These are phyloP conservation scores for Mantis religiosa DNA, from an alignment of 2,888 invertebrate species.

Conservation along the genomic window DNA sequence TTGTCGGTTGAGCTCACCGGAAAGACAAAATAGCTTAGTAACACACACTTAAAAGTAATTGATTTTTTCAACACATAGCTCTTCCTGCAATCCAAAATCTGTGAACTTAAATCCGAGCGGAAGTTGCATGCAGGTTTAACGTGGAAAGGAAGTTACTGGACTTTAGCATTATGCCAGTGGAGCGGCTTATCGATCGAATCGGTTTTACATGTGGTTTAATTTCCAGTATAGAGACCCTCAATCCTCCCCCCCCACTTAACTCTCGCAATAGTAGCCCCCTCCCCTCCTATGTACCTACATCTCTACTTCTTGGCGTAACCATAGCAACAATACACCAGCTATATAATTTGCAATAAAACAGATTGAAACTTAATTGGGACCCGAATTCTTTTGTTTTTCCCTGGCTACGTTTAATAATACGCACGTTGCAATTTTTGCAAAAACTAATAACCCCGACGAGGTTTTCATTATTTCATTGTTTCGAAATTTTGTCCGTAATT, in stretches of 20 bases:
- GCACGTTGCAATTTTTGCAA: neutral
- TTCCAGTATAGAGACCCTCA: neutral
- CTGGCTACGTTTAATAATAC: neutral
- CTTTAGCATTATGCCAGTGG: neutral
- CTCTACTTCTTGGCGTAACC: neutral
- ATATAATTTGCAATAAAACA: neutral
- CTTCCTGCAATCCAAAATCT: too few species aligned
- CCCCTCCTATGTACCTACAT: neutral
- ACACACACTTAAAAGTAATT: too few species aligned
- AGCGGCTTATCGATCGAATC: neutral
- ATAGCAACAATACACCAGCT: neutral
- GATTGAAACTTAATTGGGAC: neutral
- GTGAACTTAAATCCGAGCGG: too few species aligned
- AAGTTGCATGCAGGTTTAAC: neutral
- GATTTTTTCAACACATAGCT: too few species aligned
- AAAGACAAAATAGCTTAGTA: too few species aligned
- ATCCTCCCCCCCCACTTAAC: neutral
- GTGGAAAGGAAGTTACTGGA: neutral
- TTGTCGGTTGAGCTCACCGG: too few species aligned
- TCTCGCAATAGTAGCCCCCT: neutral
- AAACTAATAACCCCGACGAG: constrained; percentile 2
- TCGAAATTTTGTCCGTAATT: neutral
- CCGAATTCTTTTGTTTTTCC: neutral
- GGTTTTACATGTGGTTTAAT: constrained; percentile 10
- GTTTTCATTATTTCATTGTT: neutral